Percentiles rank a stretch among this genome's conserved stretches.
phyloP scores from a whole-genome alignment of 2,888 invertebrate species.

The Drosophila prolongata region DNA sequence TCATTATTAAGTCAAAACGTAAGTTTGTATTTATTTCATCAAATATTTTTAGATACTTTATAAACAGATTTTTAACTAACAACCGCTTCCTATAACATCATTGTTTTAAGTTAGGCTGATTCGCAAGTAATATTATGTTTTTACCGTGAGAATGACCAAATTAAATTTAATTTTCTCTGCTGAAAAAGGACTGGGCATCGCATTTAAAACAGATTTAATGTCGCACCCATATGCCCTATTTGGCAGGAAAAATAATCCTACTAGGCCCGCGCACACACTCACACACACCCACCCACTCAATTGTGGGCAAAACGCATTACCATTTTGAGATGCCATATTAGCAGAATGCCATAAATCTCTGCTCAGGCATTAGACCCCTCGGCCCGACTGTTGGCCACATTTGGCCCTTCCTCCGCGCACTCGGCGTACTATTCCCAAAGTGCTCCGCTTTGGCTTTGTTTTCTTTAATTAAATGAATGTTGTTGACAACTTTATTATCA shows the following conservation, averaged over 20 bases:
- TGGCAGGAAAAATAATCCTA: conserved; percentile 15
- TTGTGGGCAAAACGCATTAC: conserved; percentile 53
- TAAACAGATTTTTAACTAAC: no score
- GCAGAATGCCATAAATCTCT: conserved; percentile 72
- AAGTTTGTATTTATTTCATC: no score
- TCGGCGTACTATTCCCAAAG: conserved; percentile 66
- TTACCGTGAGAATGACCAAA: neutral
- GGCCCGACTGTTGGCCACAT: neutral
- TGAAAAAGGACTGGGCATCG: conserved; percentile 12
- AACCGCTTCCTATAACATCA: no score
- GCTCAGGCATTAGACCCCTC: conserved; percentile 48
- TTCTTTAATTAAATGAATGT: conserved; percentile 83
- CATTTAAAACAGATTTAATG: conserved; percentile 14
- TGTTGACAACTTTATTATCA: conserved; percentile 82
- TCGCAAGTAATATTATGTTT: no score
- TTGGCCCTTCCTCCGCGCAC: neutral
- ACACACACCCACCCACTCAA: neutral
- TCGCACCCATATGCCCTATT: conserved; percentile 16
- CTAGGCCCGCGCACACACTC: conserved; percentile 9
- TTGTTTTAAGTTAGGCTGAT: no score
- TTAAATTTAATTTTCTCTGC: neutral
- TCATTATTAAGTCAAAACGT: no score
- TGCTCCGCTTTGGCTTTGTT: conserved; percentile 70
- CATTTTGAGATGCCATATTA: conserved; percentile 73
- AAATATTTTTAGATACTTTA: no score